Evolutionary conservation across 2,888 invertebrate genomes (phyloP).

Genomic region (Melieria omissa): DNA sequence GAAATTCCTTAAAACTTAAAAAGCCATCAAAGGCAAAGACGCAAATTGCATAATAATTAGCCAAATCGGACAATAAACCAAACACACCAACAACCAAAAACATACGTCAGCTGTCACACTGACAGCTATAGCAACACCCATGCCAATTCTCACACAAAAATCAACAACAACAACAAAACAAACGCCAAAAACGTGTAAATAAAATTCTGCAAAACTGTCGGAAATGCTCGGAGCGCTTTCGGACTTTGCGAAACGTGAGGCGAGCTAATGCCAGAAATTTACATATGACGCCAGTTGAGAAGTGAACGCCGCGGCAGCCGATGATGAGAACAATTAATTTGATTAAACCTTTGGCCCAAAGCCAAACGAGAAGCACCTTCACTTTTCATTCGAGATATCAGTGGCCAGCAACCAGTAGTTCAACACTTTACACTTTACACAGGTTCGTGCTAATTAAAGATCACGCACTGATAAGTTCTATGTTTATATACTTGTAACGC

Average conservation of each 20-base stretch:
- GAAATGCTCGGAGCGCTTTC: not conserved
- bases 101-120: slow-evolving; percentile 29
- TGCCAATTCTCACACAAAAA: not conserved
- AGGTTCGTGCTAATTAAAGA: not conserved
- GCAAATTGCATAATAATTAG: not conserved
- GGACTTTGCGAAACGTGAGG: not conserved
- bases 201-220: not conserved
- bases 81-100: not conserved
- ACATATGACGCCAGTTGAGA: not conserved
- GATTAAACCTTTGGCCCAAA: slow-evolving; percentile 14
- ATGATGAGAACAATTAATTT: slow-evolving; percentile 22
- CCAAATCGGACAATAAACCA: not conserved
- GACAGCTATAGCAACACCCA: slow-evolving; percentile 9
- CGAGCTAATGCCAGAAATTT: not conserved
- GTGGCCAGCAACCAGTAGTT: not conserved
- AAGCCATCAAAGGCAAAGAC: slow-evolving; percentile 3
- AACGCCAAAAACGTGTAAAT: not conserved
- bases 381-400: slow-evolving; percentile 14
- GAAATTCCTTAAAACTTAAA: slow-evolving; percentile 10
- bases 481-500: not conserved
- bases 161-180: not conserved
- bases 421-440: not conserved
- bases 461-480: slow-evolving; percentile 12
- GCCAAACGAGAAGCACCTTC: slow-evolving; percentile 13
- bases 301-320: not conserved